A percentile compares a stretch with the other conserved stretches of the same genome.
phyloP scores from a whole-genome alignment of 2,797 vertebrate species.

The Phataginus tricuspis region DNA sequence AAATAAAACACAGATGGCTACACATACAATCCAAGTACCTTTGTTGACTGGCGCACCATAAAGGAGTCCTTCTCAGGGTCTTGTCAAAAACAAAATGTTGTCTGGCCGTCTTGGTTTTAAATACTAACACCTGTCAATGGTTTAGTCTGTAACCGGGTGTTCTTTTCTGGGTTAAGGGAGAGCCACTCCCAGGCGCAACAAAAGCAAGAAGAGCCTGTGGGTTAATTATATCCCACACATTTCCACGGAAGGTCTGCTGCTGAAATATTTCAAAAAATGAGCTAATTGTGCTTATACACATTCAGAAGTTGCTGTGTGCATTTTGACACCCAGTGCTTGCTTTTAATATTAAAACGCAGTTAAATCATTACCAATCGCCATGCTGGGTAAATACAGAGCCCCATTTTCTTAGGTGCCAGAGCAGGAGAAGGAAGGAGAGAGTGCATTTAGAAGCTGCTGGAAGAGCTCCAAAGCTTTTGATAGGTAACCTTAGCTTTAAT shows the following conservation, averaged over 20 bases:
- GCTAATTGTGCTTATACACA: not conserved
- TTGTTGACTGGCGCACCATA: slow-evolving; percentile 64
- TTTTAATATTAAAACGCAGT: not conserved
- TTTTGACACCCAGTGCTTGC: not conserved
- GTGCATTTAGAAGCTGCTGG: not conserved
- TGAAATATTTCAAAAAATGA: not conserved
- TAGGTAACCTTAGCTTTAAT: not conserved
- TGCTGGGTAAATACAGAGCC: rapidly evolving
- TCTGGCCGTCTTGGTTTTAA: slow-evolving; percentile 45
- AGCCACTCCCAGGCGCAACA: slow-evolving; percentile 44
- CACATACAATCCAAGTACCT: slow-evolving; percentile 52
- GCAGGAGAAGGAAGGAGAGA: not conserved
- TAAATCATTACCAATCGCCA: rapidly evolving
- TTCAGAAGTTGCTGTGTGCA: not conserved
- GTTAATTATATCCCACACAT: slow-evolving; percentile 46
- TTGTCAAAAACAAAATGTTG: slow-evolving; percentile 55
- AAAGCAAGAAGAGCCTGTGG: slow-evolving; percentile 55
- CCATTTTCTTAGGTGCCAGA: not conserved
- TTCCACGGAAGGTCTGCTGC: not conserved
- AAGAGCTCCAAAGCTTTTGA: not conserved
- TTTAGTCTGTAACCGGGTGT: slow-evolving; percentile 61
- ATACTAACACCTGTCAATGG: slow-evolving; percentile 73
- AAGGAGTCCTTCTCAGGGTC: slow-evolving; percentile 57
- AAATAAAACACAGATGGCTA: slow-evolving; percentile 69
- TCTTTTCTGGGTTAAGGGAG: slow-evolving; percentile 67